Evolutionary conservation across 2,797 vertebrate species (phyloP).

Genomic region (Platalea minor): DNA sequence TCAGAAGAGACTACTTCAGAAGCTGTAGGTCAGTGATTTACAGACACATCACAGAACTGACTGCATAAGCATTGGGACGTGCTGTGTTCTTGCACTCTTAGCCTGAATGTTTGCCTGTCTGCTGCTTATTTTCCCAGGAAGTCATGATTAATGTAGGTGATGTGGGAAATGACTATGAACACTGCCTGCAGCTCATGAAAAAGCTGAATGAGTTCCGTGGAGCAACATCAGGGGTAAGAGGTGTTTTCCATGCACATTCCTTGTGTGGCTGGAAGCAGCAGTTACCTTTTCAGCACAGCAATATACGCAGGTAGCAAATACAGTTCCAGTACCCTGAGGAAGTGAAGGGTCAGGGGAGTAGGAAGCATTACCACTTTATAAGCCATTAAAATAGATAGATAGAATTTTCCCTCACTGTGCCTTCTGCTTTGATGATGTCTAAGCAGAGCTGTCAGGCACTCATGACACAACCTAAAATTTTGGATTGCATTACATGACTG

Average conservation of each 20-base stretch:
- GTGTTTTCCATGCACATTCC: neutral
- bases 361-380: neutral
- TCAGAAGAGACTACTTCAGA: neutral
- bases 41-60: neutral
- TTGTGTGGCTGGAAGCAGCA: neutral
- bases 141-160: conserved; percentile 84
- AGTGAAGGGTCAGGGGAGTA: neutral
- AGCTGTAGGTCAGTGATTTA: neutral
- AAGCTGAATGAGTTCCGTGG: conserved; percentile 81
- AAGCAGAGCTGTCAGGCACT: neutral
- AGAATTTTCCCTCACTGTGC: neutral
- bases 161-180: conserved; percentile 85
- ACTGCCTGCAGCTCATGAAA: conserved; percentile 84
- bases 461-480: neutral
- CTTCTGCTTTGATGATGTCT: neutral
- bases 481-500: neutral
- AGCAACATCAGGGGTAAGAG: conserved; percentile 78
- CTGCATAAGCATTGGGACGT: neutral
- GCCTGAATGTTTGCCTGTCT: neutral
- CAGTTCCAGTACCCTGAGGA: neutral
- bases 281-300: neutral
- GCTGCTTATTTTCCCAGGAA: conserved; percentile 75
- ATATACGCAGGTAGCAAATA: neutral
- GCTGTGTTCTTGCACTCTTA: neutral
- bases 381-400: neutral